Base-by-base conservation (phyloP, 2,888 invertebrate species). In the Spodoptera littoralis region DNA sequence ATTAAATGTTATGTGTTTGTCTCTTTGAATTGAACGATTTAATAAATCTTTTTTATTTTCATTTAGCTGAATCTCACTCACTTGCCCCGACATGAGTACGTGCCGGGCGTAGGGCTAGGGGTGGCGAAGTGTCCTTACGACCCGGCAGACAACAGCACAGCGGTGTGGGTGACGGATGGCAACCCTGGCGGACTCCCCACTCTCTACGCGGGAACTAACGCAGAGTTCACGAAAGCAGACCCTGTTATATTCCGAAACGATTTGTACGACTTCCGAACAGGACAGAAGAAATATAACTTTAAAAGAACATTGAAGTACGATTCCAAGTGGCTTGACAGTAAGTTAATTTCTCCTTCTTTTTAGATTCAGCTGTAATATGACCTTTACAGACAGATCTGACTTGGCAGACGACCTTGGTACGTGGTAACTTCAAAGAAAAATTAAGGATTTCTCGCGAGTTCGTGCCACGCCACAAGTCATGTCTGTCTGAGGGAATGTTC, bases 281-380 rank as follows among this genome's bases (percentile, higher is more conserved):
- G 96, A 57, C 94, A 95, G 79, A 95, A 96, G 84, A 93, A 95
- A 80, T 96, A 95, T 82, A 95, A 95, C 76, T 96, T 96, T 83
- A 96, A 96, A 84, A 90, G 96, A 65, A 97, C 96, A 13, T 89
- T 96, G 79, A 96, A 96, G 88, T 96, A 96, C 77, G 96, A 96
- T 86, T 96, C 96, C 30, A 96, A 96, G 84, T 97, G 97, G 97
- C 92, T 97, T 65, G 96, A 97, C 87, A 96, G 96, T 96, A 87
- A 95, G 96, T 95, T 50, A 45, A 9, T 42, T 54, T 42, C 27
- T 13, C 27, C 41, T 46, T 66, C 36, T 24, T 24, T 47, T 47
- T 22, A 12, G 12, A 47, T 24, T 47, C 47, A 11, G 30, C 36
- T 41, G n/a, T 36, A 36, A 36, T 36, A 36, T 36, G 36, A 36